phyloP scores from a whole-genome alignment of 2,888 invertebrate genomes.

The Isotomurus palustris region DNA sequence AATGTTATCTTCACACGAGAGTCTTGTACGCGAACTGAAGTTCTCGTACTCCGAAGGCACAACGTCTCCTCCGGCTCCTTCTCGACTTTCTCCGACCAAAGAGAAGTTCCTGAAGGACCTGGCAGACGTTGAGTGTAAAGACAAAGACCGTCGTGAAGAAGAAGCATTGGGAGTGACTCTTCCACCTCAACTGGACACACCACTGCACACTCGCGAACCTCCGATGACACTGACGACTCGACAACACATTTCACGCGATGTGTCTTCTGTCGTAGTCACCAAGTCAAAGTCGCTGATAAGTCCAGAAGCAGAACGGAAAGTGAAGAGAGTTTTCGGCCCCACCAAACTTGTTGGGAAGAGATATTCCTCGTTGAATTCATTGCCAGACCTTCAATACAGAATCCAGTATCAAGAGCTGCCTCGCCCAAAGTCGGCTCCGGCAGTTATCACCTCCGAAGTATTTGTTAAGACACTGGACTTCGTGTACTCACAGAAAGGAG shows the following conservation, averaged over 20 bases:
- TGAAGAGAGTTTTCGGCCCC: conserved; percentile 38
- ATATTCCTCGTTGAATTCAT: conserved; percentile 37
- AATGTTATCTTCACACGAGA: conserved; percentile 26
- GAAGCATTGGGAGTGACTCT: neutral
- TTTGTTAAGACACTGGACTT: conserved; percentile 44
- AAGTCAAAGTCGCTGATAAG: neutral
- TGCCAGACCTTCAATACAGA: conserved; percentile 45
- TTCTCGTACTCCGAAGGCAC: conserved; percentile 33
- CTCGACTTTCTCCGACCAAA: neutral
- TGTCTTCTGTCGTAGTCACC: conserved; percentile 31
- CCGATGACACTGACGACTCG: conserved; percentile 33
- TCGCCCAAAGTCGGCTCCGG: conserved; percentile 44
- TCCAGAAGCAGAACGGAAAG: conserved; percentile 18
- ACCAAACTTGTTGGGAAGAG: conserved; percentile 41
- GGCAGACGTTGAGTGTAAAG: conserved; percentile 12
- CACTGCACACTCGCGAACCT: conserved; percentile 9
- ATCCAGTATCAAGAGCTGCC: conserved; percentile 42
- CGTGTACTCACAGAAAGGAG: conserved; percentile 35
- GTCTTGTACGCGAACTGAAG: conserved; percentile 39
- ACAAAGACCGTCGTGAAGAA: conserved; percentile 2
- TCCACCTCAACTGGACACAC: neutral
- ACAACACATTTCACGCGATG: conserved; percentile 44
- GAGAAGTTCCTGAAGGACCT: conserved; percentile 7
- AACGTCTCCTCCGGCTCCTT: no score
- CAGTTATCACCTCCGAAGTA: conserved; percentile 45